Base-by-base conservation (phyloP, 1,140 invertebrate species). In the Ctenoplectra terminalis region DNA sequence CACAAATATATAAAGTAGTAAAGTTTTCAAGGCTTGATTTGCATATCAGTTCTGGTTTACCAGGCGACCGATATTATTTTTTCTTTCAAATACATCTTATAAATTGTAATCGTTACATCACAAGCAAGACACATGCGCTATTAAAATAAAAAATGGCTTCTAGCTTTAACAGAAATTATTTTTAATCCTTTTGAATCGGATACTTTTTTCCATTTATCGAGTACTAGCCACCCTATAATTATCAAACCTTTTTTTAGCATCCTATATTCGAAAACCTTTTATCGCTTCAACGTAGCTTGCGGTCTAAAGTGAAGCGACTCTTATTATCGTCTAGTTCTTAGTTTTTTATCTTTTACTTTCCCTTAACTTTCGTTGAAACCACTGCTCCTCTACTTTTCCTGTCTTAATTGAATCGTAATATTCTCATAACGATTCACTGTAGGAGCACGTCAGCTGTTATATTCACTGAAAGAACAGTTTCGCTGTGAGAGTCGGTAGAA, bases 321-420 rank as follows among this genome's bases (percentile, higher is more conserved):
- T 69, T 29, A n/a, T 69, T 69, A 69, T 50, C 66, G 46, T 50
- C 66, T 23, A 8, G 66, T 52, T 34, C 46, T 43, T 46, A 23
- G 46, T 34, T 70, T 34, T 29, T 69, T 69, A 52, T 70, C 67
- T 70, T 17, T 20, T 15, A 34, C 31, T n/a, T 43, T n/a, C 7
- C 46, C 29, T 13, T 34, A 52, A 34, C 46, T 70, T 69, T 69
- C 43, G 8, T 50, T 40, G 29, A n/a, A 34, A 26, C 31, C 29
- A 7, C 26, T 17, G 5, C 17, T 20, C 29, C 46, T 2, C 29
- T 5, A 3, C 5, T 34, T 15, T 15, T 31, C 67, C 23, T 17
- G 9, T 9, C 31, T 70, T 70, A 70, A 70, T 70, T 70, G 67
- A 70, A 70, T 52, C 48, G 29, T 23, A 13, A 31, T 52, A 52